Base-by-base conservation (phyloP, 2,113 vertebrate genomes). In the Myotis lucifugus region DNA sequence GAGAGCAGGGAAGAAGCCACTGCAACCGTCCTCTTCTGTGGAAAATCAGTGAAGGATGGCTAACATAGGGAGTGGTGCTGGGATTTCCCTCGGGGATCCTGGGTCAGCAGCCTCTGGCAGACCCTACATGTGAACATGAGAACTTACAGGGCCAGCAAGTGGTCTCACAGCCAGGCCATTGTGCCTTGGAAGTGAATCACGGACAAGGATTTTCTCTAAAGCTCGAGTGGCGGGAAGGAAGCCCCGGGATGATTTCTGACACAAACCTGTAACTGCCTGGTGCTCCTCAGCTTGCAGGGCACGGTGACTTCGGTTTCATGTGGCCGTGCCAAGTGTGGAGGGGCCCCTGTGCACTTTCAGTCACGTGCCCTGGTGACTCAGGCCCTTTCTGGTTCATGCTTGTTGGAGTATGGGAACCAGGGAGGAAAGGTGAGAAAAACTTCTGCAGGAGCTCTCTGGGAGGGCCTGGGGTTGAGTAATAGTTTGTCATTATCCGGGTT, bases 331-430 rank as follows among this genome's bases (percentile, higher is more conserved):
- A 97, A 92, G 61, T 27, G 74, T 76, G 78, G 90, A 93, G 92
- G 88, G 92, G 95, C 96, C 92, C 79, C 1, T 15, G 82, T 92
- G 88, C 59, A 95, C 96, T 97, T 96, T 97, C 96, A 96, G 96
- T 97, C 97, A 97, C 0, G 1, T 97, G 97, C 61, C 50, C 66
- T 0, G 7, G 83, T 97, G 97, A 97, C 93, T 97, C 97, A 97
- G 96, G 77, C 42, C 34, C 72, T 50, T 85, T 95, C 96, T 95
- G 97, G 95, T 95, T 96, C 76, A 13, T 96, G 94, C 95, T 90
- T 94, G 94, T 91, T 72, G 23, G 91, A 73, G 90, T 86, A 85
- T 94, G 95, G 85, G 96, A 97, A 95, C 74, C 69, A 29, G 89
- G 78, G 78, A 91, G 67, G 78, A 90, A 81, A 95, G 94, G 73